Conservation (phyloP, 1,140 invertebrate species). For the Elymnias hypermnestra region DNA sequence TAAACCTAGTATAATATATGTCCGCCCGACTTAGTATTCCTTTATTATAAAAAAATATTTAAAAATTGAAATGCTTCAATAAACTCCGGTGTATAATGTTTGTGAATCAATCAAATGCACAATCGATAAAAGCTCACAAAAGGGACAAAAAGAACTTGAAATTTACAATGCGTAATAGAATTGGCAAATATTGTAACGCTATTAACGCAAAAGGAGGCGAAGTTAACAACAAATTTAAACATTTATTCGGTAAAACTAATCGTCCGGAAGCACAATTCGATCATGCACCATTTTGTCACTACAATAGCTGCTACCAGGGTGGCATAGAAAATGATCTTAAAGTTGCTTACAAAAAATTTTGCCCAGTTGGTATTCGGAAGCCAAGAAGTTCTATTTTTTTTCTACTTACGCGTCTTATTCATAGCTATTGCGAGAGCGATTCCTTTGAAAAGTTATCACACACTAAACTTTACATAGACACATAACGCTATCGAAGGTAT, state of each 20-base stretch:
- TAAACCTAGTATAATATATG: too few relatives aligned
- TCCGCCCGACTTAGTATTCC: too few relatives aligned
- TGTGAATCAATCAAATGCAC: conserved; percentile 47
- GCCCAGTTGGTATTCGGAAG: conserved; percentile 24
- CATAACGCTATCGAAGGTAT: conserved; percentile 40
- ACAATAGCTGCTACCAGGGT: conserved; percentile 58
- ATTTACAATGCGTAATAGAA: conserved; percentile 69
- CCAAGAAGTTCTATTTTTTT: conserved; percentile 10
- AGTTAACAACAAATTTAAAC: conserved; percentile 73
- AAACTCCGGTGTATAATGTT: background rate
- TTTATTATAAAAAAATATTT: too few relatives aligned
- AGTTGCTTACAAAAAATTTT: conserved; percentile 10
- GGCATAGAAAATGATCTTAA: conserved; percentile 39
- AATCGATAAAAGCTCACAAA: conserved; percentile 53
- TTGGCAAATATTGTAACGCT: conserved; percentile 70
- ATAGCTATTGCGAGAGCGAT: conserved; percentile 45
- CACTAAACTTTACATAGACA: conserved; percentile 55
- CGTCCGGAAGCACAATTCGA: conserved; percentile 63
- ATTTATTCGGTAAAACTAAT: conserved; percentile 61
- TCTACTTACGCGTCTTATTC: conserved; percentile 69
- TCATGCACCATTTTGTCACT: conserved; percentile 55
- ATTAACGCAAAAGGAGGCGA: conserved; percentile 71
- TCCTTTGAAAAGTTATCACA: conserved; percentile 50
- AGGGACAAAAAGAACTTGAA: conserved; percentile 42
- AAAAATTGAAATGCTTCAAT: background rate